Base-by-base conservation (phyloP, 35 echinoderm and acorn worm species). In the Ptychodera flava region DNA sequence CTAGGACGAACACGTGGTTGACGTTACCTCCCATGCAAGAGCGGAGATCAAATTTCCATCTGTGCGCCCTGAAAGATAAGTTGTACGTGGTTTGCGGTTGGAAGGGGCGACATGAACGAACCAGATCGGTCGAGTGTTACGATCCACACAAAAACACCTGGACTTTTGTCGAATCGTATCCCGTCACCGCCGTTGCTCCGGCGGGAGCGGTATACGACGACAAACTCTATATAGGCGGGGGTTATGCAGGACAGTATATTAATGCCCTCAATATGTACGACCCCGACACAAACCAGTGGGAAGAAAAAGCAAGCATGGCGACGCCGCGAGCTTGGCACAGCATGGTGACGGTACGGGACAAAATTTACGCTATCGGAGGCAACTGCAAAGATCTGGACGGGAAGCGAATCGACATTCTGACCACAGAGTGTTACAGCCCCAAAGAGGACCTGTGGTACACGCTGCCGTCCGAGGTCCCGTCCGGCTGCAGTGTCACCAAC, bases 181-280 rank as follows among this genome's bases (percentile, higher is more conserved):
- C 79, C 79, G 90, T 88, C 0, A 86, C 86, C 16, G 33, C 91
- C n/a, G 94, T 99, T 75, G 96, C 90, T 30, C 96, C 94, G 84
- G 88, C 90, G 0, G 86, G 96, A 28, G 81, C 88, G 0, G 76
- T 91, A 1, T 80, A 90, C 30, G 86, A 88, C 33, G 96, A 81
- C 22, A 90, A 87, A 31, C 85, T 99, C 14, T 99, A 86, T 80
- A 80, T 92, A 16, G 84, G 87, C 15, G 96, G 96, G 33, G 96
- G 96, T 0, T 88, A 94, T 6, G 96, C 94, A 35, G 81, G 93
- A 37, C 90, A 94, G 37, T 99, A 94, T 83, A 99, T 88, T 30
- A 88, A 92, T 77, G 88, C 96, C 1, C 80, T 99, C 28, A 90
- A 99, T 76, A 86, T 85, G 83, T 99, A 99, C 86, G 88, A 99